These are phyloP conservation scores for Numenius phaeopus DNA, from an alignment of 2,797 vertebrate genomes.

Conservation along the genomic window DNA sequence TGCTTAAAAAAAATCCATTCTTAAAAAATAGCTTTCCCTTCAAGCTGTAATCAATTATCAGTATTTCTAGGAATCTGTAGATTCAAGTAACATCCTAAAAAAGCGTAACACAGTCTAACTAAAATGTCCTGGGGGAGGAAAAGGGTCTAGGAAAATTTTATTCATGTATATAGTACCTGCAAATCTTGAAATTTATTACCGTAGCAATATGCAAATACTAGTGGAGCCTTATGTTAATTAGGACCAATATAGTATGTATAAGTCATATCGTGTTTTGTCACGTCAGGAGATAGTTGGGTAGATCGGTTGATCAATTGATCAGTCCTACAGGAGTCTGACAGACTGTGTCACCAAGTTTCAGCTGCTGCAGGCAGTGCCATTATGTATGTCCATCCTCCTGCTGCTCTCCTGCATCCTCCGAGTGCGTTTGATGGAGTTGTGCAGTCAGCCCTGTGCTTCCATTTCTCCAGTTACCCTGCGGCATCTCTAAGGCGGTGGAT, in stretches of 20 bases:
- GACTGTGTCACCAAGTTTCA: neutral
- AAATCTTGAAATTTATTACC: neutral
- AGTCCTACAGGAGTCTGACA: neutral
- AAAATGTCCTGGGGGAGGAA: neutral
- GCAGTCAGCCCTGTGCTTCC: fast-evolving
- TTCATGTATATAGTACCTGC: neutral
- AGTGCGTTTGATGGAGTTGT: fast-evolving
- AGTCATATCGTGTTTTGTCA: neutral
- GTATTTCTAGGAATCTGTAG: neutral
- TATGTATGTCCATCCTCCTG: fast-evolving
- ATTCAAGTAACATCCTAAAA: neutral
- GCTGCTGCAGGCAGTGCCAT: fast-evolving
- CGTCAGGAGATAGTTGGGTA: neutral
- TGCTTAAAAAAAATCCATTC: neutral
- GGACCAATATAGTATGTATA: neutral
- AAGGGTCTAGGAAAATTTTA: neutral
- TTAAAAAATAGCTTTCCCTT: neutral
- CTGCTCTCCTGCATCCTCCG: neutral
- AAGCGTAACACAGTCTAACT: neutral
- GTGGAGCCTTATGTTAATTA: neutral
- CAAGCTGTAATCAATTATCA: neutral
- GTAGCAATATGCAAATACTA: neutral
- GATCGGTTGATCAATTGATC: neutral
- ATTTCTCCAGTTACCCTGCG: neutral
- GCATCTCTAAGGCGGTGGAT: fast-evolving